Evolutionary conservation across 2,113 vertebrate genomes (phyloP), one percentile per base, ranked within the genome.

Genomic region (Catharus minimus): DNA sequence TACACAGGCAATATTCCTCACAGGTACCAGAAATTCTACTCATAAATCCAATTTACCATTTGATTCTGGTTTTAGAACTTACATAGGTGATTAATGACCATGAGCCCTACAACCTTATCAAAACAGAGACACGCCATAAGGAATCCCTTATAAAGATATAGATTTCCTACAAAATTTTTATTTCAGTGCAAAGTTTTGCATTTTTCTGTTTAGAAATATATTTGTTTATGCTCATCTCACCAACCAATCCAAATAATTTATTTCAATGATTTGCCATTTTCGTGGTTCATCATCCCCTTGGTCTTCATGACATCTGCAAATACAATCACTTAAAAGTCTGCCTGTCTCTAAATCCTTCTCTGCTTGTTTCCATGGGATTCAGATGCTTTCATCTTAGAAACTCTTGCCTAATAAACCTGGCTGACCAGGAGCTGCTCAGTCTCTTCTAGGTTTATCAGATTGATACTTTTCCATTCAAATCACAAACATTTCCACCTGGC

Each of bases 311-410:
- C 53, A 75, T 56, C 77, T 50, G 53, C 41, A 84, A 79, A 84
- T 75, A 92, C 28, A 78, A 50, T 65, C 57, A 61, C 15, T 65
- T 72, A 64, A 64, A 38, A 81, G 32, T 36, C 32, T 76, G 46
- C 46, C 46, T 27, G 9, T 50, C 55, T 93, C 60, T 49, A 47
- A 49, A 26, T 86, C 24, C 11, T 79, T 64, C 58, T 64, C 53
- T 86, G 57, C 69, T 94, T 86, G 53, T 94, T 93, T 90, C 86
- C 53, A 68, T 82, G 57, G 73, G 41, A 92, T 93, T 95, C 61
- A 56, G 56, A 50, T 3, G 19, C 61, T 92, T 94, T 88, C 22
- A 82, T 79, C 79, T 85, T 52, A 58, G 72, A 86, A 88, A 83
- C 27, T 41, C 36, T 18, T 33, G 49, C 61, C 56, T 81, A 74